A percentile compares a stretch with the other conserved stretches of the same genome.
These are phyloP conservation scores for Lochmaea capreae DNA, from an alignment of 2,888 invertebrate species.

Conservation along the genomic window DNA sequence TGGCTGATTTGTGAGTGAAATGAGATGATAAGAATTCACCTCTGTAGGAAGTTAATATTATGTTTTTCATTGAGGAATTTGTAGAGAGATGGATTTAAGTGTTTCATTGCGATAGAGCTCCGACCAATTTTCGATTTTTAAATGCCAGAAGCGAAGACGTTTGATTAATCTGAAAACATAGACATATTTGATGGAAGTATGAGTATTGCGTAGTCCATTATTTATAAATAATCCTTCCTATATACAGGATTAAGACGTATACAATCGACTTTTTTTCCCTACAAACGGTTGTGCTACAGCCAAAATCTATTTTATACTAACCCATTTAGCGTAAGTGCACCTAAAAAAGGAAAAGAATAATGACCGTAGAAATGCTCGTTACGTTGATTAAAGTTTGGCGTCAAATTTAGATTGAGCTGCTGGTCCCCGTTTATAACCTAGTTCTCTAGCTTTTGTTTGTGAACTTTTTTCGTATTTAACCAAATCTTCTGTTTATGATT, in stretches of 20 bases:
- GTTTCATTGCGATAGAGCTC: too few species aligned
- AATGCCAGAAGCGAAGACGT: too few species aligned
- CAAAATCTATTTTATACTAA: slow-evolving; percentile 61
- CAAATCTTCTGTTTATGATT: slow-evolving; percentile 1
- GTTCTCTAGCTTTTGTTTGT: slow-evolving; percentile 7
- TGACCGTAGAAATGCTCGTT: slow-evolving; percentile 51
- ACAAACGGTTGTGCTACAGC: slow-evolving; percentile 59
- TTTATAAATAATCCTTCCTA: too few species aligned
- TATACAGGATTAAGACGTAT: slow-evolving; percentile 59
- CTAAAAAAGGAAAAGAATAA: slow-evolving; percentile 56
- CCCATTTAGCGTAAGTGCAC: slow-evolving; percentile 62
- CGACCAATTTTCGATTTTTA: too few species aligned
- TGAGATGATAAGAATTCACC: too few species aligned
- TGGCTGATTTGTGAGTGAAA: too few species aligned
- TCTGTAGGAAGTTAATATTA: too few species aligned
- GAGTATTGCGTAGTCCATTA: too few species aligned
- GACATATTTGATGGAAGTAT: too few species aligned
- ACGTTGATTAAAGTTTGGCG: slow-evolving; percentile 56
- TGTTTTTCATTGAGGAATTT: too few species aligned
- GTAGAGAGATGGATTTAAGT: too few species aligned
- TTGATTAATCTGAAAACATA: too few species aligned
- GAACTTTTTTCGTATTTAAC: background rate
- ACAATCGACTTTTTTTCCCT: slow-evolving; percentile 59
- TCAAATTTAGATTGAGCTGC: slow-evolving; percentile 55
- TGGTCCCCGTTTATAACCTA: slow-evolving; percentile 1